A percentile compares a stretch with the other conserved stretches of the same genome.
These are phyloP conservation scores for Rhinella marina DNA, from an alignment of 2,797 vertebrate species.

Conservation along the genomic window DNA sequence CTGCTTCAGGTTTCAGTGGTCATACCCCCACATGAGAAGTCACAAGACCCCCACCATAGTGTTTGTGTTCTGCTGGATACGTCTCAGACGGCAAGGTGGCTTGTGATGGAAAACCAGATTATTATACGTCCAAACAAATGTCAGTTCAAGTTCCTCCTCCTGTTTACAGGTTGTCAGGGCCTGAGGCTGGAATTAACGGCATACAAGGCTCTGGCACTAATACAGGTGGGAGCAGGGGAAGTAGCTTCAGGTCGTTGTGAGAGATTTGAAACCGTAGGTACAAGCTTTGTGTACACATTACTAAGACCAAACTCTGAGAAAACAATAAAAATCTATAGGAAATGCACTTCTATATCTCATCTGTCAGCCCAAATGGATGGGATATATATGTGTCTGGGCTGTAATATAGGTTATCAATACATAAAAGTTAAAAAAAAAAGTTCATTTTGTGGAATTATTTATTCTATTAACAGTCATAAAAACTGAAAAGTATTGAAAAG, in stretches of 20 bases:
- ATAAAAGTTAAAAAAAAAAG: neutral
- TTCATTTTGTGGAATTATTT: neutral
- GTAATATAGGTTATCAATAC: neutral
- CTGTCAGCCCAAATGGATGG: neutral
- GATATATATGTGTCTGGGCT: neutral
- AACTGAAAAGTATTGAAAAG: too few species aligned
- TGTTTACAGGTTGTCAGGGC: constrained; percentile 42
- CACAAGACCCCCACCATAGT: neutral
- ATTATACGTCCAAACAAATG: neutral
- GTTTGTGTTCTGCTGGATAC: neutral
- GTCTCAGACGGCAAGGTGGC: neutral
- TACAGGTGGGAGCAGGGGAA: constrained; percentile 22
- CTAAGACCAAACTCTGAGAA: constrained; percentile 8
- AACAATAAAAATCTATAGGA: constrained; percentile 1
- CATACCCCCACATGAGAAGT: neutral
- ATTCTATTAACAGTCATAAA: neutral
- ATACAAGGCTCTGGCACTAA: neutral
- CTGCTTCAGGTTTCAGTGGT: neutral
- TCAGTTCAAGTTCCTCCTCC: neutral
- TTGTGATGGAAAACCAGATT: constrained; percentile 32
- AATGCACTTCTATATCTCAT: neutral
- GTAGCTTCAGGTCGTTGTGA: neutral
- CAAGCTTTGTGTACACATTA: constrained; percentile 26
- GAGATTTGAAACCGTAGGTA: constrained; percentile 38
- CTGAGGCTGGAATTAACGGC: constrained; percentile 22